Conservation (phyloP, 2,888 invertebrate species). For the Polydrusus cervinus region DNA sequence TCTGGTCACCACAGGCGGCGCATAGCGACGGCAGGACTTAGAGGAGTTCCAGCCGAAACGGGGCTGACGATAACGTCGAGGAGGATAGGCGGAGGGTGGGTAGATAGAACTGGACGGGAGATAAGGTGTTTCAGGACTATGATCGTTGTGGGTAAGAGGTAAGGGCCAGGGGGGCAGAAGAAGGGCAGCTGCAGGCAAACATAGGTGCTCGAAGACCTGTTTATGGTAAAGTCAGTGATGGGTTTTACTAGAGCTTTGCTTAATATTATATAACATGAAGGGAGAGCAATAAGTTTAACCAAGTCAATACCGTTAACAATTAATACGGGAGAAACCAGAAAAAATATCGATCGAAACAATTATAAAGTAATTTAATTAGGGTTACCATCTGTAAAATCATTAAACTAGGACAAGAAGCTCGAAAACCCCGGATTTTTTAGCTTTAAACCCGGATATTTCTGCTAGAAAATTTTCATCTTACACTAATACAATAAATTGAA, state of each 20-base stretch:
- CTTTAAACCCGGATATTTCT: too few relatives aligned
- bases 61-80: background rate
- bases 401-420: too few relatives aligned
- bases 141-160: background rate
- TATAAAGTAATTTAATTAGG: too few relatives aligned
- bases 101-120: background rate
- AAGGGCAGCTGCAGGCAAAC: slow-evolving; percentile 19
- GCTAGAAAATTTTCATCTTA: too few relatives aligned
- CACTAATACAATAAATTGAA: too few relatives aligned
- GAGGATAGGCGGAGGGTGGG: slow-evolving; percentile 8
- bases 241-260: background rate
- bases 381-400: too few relatives aligned
- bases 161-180: background rate
- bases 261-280: too few relatives aligned
- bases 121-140: slow-evolving; percentile 3
- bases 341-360: too few relatives aligned
- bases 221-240: slow-evolving; percentile 18
- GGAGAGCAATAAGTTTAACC: too few relatives aligned
- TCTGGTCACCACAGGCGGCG: slow-evolving; percentile 36
- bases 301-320: too few relatives aligned
- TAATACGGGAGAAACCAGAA: too few relatives aligned
- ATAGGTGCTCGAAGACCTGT: slow-evolving; percentile 23
- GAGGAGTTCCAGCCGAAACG: background rate
- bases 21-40: slow-evolving; percentile 33
- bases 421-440: too few relatives aligned